These are phyloP conservation scores for Parasteatoda lunata DNA, from an alignment of 2,888 invertebrate species.

Conservation along the genomic window DNA sequence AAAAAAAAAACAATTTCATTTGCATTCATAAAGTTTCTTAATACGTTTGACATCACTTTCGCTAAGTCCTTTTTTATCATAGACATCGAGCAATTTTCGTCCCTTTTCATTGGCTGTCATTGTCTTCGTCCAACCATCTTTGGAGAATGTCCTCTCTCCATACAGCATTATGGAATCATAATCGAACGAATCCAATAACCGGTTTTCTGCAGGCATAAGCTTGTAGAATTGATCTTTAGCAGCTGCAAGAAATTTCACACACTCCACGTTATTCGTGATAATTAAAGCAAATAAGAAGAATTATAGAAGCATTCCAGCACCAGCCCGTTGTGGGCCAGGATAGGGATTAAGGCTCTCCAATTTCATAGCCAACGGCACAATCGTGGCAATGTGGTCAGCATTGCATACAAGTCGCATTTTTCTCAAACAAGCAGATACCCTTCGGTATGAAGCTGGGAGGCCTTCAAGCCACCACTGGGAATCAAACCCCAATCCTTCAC, in stretches of 20 bases:
- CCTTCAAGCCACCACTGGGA: no score
- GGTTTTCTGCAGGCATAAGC: slow-evolving; percentile 40
- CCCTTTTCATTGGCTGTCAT: slow-evolving; percentile 67
- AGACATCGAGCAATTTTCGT: slow-evolving; percentile 57
- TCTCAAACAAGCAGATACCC: no score
- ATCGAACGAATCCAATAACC: slow-evolving; percentile 65
- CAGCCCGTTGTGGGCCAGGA: no score
- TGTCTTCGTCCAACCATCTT: slow-evolving; percentile 63
- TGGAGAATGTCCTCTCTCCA: slow-evolving; percentile 68
- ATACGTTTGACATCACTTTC: slow-evolving; percentile 62
- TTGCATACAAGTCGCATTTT: no score
- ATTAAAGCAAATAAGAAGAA: no score
- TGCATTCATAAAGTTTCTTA: slow-evolving; percentile 68
- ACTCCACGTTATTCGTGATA: background rate
- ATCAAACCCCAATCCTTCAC: no score
- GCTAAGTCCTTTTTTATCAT: slow-evolving; percentile 65
- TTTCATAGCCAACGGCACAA: no score
- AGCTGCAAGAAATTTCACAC: background rate
- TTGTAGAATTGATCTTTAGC: slow-evolving; percentile 65
- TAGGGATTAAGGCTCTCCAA: no score
- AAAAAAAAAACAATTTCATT: background rate
- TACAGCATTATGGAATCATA: slow-evolving; percentile 70
- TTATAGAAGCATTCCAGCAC: no score
- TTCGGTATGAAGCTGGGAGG: no score
- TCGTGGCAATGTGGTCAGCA: no score